Conservation (phyloP, 2,113 vertebrate species). For the Oreochromis aureus region DNA sequence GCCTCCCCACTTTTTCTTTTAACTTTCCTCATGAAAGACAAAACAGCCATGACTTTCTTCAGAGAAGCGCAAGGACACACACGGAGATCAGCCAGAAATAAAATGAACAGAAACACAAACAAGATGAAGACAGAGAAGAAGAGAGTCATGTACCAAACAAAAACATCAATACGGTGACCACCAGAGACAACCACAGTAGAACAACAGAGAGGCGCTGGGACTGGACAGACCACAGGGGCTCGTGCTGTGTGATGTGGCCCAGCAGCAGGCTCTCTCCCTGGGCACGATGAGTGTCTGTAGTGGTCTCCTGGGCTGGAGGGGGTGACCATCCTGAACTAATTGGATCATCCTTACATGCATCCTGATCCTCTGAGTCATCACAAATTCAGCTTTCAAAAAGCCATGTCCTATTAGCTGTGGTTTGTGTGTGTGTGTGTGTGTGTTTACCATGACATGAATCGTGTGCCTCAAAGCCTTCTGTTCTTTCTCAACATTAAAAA, state of each 20-base stretch:
- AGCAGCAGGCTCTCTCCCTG: slow-evolving; percentile 15
- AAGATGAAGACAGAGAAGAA: background rate
- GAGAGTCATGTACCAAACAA: background rate
- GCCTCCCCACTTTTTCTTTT: slow-evolving; percentile 12
- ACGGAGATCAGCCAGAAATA: slow-evolving; percentile 29
- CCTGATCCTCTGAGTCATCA: slow-evolving; percentile 50
- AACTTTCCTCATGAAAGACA: slow-evolving; percentile 56
- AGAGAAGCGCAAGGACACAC: slow-evolving; percentile 32
- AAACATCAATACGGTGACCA: slow-evolving; percentile 31
- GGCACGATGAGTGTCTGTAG: slow-evolving; percentile 21
- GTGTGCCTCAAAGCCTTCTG: slow-evolving; percentile 1
- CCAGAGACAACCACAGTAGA: slow-evolving; percentile 20
- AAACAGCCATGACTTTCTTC: slow-evolving; percentile 38
- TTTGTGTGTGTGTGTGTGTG: background rate
- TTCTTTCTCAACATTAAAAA: background rate
- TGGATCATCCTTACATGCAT: slow-evolving; percentile 40
- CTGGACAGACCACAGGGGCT: slow-evolving; percentile 14
- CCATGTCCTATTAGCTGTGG: slow-evolving; percentile 33
- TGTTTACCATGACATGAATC: background rate
- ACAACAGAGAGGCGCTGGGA: slow-evolving; percentile 7
- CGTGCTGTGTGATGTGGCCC: slow-evolving; percentile 52
- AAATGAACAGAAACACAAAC: slow-evolving; percentile 26
- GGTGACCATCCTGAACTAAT: slow-evolving; percentile 40
- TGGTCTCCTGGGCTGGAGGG: slow-evolving; percentile 21
- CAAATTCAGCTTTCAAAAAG: slow-evolving; percentile 28